Conservation (phyloP, 2,888 invertebrate species). For the Trilocha varians region DNA sequence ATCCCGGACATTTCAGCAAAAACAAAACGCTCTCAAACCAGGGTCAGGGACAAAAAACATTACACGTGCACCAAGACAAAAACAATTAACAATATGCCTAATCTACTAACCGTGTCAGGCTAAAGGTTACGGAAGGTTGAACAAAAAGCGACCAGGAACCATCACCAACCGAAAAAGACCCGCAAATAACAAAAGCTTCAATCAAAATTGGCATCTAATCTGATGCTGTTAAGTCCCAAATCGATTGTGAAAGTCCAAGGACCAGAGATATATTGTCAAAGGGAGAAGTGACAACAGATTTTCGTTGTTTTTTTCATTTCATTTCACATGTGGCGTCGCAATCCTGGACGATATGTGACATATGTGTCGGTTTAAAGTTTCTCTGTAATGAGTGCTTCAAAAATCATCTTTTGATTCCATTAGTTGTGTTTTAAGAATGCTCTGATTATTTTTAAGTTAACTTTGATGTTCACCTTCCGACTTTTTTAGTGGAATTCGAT, state of each 20-base stretch:
- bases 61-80: conserved; percentile 65
- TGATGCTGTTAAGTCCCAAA: conserved; percentile 30
- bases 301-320: conserved; percentile 47
- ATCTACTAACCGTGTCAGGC: conserved; percentile 73
- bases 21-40: conserved; percentile 46
- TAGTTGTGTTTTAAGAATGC: conserved; percentile 41
- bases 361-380: conserved; percentile 70
- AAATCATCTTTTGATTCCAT: conserved; percentile 53
- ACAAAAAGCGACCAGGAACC: conserved; percentile 42
- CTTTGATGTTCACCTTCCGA: conserved; percentile 54
- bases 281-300: conserved; percentile 71
- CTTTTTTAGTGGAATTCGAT: conserved; percentile 48
- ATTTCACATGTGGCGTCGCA: conserved; percentile 71
- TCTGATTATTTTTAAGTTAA: conserved; percentile 42
- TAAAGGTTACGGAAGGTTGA: conserved; percentile 70
- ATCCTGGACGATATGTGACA: conserved; percentile 71
- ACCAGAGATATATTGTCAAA: conserved; percentile 56
- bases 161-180: conserved; percentile 59
- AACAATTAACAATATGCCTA: conserved; percentile 72
- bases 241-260: conserved; percentile 21
- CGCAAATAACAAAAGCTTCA: conserved; percentile 26
- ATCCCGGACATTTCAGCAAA: conserved; percentile 46
- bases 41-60: conserved; percentile 44
- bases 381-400: conserved; percentile 66
- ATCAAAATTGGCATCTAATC: conserved; percentile 30